phyloP scores from a whole-genome alignment of 2,888 invertebrate genomes.

The Empis livida region DNA sequence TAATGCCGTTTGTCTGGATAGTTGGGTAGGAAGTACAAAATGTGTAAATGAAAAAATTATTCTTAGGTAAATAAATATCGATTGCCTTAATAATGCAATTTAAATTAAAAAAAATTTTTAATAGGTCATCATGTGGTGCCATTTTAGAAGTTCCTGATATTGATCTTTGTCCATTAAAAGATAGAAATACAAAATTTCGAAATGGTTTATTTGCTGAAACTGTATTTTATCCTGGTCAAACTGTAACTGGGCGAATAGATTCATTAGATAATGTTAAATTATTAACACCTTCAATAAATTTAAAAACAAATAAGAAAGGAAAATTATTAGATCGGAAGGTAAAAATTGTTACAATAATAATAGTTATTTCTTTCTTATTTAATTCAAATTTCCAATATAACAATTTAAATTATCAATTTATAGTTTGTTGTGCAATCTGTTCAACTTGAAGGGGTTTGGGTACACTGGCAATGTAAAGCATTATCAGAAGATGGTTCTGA shows the following conservation, averaged over 20 bases:
- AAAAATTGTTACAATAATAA: slow-evolving; percentile 7
- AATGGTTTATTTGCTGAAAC: slow-evolving; percentile 37
- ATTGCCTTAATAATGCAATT: neutral
- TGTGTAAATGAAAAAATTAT: slow-evolving; percentile 32
- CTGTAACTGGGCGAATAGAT: slow-evolving; percentile 58
- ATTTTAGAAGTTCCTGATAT: slow-evolving; percentile 40
- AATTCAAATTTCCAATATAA: too few species aligned
- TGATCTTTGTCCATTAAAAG: slow-evolving; percentile 56
- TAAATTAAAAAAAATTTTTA: slow-evolving; percentile 1
- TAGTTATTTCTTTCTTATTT: neutral
- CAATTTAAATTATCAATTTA: slow-evolving; percentile 5
- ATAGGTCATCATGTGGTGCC: slow-evolving; percentile 36
- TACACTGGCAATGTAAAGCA: slow-evolving; percentile 77
- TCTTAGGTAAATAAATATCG: slow-evolving; percentile 20
- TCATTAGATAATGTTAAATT: slow-evolving; percentile 68
- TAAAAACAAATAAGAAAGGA: slow-evolving; percentile 49
- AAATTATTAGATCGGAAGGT: slow-evolving; percentile 46
- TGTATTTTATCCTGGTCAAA: slow-evolving; percentile 59
- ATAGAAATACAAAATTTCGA: slow-evolving; percentile 55
- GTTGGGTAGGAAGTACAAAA: slow-evolving; percentile 80
- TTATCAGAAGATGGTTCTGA: slow-evolving; percentile 40
- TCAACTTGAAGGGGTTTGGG: slow-evolving; percentile 65
- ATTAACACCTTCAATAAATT: slow-evolving; percentile 61
- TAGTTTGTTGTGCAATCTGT: slow-evolving; percentile 73
- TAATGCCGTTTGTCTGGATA: slow-evolving; percentile 74